Evolutionary conservation across 2,113 vertebrate genomes (phyloP).

Genomic region (Melanerpes formicivorus): DNA sequence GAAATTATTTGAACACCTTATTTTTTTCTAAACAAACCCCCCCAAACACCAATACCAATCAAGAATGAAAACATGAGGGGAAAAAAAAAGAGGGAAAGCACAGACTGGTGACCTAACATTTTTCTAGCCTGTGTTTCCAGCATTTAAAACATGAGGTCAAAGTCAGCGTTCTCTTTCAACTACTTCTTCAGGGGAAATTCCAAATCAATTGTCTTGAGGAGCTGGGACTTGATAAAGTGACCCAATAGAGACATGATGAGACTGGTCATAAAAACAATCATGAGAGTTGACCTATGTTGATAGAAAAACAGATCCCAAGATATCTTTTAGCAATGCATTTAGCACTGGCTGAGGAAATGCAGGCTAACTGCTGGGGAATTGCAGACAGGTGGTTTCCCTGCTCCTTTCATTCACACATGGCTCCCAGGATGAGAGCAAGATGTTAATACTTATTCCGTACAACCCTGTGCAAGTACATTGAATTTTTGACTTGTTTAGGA

Average conservation of each 20-base stretch:
- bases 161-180: background rate
- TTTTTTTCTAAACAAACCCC: background rate
- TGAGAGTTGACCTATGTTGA: background rate
- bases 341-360: background rate
- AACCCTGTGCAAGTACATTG: accelerated
- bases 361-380: background rate
- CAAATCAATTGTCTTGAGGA: background rate
- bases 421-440: background rate
- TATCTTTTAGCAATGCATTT: background rate
- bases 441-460: background rate
- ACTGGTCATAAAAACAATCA: background rate
- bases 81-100: background rate
- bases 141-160: background rate
- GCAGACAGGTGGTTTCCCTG: background rate
- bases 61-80: background rate
- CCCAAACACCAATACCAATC: background rate
- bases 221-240: background rate
- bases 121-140: background rate
- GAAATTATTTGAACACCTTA: background rate
- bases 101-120: background rate
- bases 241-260: background rate
- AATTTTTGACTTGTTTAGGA: background rate
- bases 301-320: background rate
- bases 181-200: background rate
- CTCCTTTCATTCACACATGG: background rate